Evolutionary conservation across 1,140 invertebrate species (phyloP).

Genomic region (Anastrepha ludens): DNA sequence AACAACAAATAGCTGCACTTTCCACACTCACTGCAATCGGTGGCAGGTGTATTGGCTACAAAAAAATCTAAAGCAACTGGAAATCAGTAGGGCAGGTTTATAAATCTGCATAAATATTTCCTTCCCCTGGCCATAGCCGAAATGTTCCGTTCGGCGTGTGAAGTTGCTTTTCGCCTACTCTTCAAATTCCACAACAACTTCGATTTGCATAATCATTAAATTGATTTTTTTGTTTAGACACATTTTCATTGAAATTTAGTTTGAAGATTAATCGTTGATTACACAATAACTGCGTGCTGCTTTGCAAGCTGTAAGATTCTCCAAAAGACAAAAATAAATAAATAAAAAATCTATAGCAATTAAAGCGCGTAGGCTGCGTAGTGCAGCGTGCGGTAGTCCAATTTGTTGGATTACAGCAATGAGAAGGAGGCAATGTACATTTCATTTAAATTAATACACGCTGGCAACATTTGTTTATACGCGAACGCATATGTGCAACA

Average conservation of each 20-base stretch:
- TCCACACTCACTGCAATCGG: not conserved
- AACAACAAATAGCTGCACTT: not conserved
- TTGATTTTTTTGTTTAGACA: constrained; percentile 33
- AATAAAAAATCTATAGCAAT: not conserved
- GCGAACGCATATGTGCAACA: not conserved
- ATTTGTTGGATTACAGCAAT: not conserved
- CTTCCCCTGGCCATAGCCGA: not conserved
- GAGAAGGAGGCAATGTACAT: not conserved
- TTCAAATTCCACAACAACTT: not conserved
- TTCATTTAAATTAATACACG: not conserved
- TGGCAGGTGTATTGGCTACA: not conserved
- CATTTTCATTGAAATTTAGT: constrained; percentile 26
- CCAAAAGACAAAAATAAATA: not conserved
- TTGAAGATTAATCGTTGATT: constrained; percentile 16
- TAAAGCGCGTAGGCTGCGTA: not conserved
- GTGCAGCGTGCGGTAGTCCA: not conserved
- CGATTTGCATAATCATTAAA: constrained; percentile 39
- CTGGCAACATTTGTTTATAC: not conserved
- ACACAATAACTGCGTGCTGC: not conserved
- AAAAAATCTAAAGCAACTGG: not conserved
- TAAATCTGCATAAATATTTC: not conserved
- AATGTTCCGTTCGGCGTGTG: too few species aligned
- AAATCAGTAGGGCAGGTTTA: constrained; percentile 7
- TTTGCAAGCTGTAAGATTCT: not conserved
- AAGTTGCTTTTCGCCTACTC: not conserved